Conservation (phyloP, 2,113 vertebrate genomes). For the Dipodomys spectabilis region DNA sequence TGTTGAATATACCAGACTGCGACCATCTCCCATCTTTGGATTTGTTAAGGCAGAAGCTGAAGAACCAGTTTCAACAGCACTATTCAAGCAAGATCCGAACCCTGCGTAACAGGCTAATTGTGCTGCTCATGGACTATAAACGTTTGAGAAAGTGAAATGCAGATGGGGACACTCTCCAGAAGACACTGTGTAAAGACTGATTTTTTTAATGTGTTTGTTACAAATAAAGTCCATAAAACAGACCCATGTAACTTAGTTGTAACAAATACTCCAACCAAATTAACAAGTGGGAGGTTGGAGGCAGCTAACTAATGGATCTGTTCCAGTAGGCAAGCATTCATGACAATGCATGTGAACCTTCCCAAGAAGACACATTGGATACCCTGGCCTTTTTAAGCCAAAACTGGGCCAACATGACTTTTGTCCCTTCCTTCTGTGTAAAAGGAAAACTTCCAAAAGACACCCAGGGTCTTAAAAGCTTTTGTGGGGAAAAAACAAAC, state of each 20-base stretch:
- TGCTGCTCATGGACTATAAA: constrained; percentile 91
- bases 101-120: constrained; percentile 90
- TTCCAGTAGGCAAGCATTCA: background rate
- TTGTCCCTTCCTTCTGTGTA: background rate
- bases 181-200: constrained; percentile 3
- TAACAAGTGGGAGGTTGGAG: background rate
- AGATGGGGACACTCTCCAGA: background rate
- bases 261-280: constrained; percentile 22
- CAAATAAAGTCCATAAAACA: constrained; percentile 59
- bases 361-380: background rate
- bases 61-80: constrained; percentile 84
- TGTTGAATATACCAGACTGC: constrained; percentile 92
- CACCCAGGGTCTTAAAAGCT: too few relatives aligned
- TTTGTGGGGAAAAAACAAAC: too few relatives aligned
- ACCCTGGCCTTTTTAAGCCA: background rate
- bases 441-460: too few relatives aligned
- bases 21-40: constrained; percentile 85
- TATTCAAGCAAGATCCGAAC: constrained; percentile 89
- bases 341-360: background rate
- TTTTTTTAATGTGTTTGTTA: constrained; percentile 52
- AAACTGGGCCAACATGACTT: background rate
- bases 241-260: background rate
- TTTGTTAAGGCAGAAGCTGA: constrained; percentile 84
- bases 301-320: background rate
- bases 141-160: constrained; percentile 81